Conservation (phyloP, 2,113 vertebrate genomes). For the Bubo scandiacus region DNA sequence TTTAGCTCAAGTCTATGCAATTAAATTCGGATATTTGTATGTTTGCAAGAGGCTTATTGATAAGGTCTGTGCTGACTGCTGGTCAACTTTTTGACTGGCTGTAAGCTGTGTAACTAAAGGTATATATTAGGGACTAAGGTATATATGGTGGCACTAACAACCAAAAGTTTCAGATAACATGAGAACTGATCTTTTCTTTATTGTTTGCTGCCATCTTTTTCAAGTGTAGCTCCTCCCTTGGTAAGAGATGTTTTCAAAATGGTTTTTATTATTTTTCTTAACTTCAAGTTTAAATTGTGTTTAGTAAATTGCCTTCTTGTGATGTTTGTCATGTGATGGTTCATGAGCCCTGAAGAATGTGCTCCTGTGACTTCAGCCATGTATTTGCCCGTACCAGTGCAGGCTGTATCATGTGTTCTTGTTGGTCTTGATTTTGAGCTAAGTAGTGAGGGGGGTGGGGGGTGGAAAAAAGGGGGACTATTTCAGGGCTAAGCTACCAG, state of each 20-base stretch:
- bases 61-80: neutral
- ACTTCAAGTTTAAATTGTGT: constrained; percentile 22
- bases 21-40: neutral
- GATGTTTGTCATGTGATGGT: constrained; percentile 51
- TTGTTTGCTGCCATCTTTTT: neutral
- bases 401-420: constrained; percentile 28
- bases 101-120: neutral
- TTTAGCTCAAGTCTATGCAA: neutral
- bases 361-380: constrained; percentile 30
- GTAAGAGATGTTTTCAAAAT: constrained; percentile 18
- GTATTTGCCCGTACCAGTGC: neutral
- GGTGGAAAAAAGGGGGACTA: neutral
- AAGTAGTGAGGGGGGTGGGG: neutral
- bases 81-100: neutral
- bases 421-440: neutral
- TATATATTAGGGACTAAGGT: neutral
- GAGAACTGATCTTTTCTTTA: neutral
- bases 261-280: neutral
- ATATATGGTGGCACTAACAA: neutral
- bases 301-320: constrained; percentile 40
- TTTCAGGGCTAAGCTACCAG: neutral
- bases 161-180: neutral
- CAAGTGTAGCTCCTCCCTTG: neutral
- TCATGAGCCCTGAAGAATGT: constrained; percentile 48
- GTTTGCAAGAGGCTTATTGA: neutral